phyloP scores from a whole-genome alignment of 2,113 vertebrate species.

The Macroglossus sobrinus region DNA sequence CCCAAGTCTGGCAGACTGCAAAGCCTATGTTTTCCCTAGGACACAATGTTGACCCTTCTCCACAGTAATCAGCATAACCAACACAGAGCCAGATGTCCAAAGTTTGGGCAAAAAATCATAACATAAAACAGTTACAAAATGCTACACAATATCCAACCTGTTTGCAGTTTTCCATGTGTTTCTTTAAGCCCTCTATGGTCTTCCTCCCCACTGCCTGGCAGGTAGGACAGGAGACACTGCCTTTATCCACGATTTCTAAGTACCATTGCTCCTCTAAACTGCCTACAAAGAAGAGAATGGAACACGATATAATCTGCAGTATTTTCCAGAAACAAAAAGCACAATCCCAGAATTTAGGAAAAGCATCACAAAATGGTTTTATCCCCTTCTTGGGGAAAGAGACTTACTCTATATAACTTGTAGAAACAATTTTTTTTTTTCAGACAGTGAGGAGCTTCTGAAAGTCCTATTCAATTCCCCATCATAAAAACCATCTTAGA shows the following conservation, averaged over 20 bases:
- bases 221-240: conserved; percentile 91
- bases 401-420: not conserved
- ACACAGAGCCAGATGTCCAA: not conserved
- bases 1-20: not conserved
- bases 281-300: conserved; percentile 81
- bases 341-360: not conserved
- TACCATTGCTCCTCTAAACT: conserved; percentile 94
- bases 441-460: not conserved
- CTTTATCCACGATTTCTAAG: conserved; percentile 94
- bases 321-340: conserved; percentile 24
- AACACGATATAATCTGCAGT: not conserved
- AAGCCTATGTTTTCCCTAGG: not conserved
- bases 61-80: not conserved
- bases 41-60: not conserved
- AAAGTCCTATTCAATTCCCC: not conserved
- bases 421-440: not conserved
- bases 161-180: conserved; percentile 93
- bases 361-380: not conserved
- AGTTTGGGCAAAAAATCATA: not conserved
- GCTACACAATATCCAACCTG: conserved; percentile 81
- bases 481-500: not conserved
- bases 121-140: not conserved
- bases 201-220: conserved; percentile 95
- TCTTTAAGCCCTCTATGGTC: conserved; percentile 96
- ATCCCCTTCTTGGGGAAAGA: not conserved